These are phyloP conservation scores for Acleris holmiana DNA, from an alignment of 2,888 invertebrate genomes.

Conservation along the genomic window DNA sequence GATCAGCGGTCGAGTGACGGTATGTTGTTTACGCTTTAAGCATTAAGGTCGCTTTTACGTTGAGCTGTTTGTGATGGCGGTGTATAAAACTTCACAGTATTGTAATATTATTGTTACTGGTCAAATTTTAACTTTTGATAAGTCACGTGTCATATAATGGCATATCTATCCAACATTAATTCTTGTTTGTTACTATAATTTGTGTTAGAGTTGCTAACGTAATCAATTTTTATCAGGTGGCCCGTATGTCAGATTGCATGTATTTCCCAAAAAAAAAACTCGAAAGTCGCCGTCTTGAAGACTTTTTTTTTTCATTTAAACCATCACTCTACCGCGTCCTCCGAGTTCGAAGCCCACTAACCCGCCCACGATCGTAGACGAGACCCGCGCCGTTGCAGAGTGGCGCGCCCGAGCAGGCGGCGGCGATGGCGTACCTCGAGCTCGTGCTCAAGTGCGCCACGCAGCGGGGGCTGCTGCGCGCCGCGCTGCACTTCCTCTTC, in stretches of 20 bases:
- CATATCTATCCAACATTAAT: too few relatives aligned
- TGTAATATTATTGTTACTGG: too few relatives aligned
- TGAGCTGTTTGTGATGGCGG: slow-evolving; percentile 29
- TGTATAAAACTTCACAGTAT: too few relatives aligned
- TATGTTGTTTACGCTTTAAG: slow-evolving; percentile 43
- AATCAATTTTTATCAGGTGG: too few relatives aligned
- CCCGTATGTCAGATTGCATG: too few relatives aligned
- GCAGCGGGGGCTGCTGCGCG: slow-evolving; percentile 91
- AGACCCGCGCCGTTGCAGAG: slow-evolving; percentile 87
- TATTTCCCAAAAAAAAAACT: too few relatives aligned
- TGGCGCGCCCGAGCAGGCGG: slow-evolving; percentile 93
- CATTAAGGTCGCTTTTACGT: slow-evolving; percentile 47
- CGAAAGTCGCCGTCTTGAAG: too few relatives aligned
- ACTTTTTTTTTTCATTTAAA: neutral
- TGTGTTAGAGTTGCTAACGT: too few relatives aligned
- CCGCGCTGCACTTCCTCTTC: slow-evolving; percentile 93
- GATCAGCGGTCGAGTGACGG: slow-evolving; percentile 66
- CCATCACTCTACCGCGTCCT: slow-evolving; percentile 34
- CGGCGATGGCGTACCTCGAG: slow-evolving; percentile 97
- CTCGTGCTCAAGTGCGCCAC: slow-evolving; percentile 94
- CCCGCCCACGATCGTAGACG: slow-evolving; percentile 67
- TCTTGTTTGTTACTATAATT: too few relatives aligned
- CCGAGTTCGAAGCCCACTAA: slow-evolving; percentile 50
- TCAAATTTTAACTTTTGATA: too few relatives aligned
- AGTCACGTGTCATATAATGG: too few relatives aligned